These are phyloP conservation scores for Drosophila teissieri DNA, from an alignment of 1,140 invertebrate species.

Conservation along the genomic window DNA sequence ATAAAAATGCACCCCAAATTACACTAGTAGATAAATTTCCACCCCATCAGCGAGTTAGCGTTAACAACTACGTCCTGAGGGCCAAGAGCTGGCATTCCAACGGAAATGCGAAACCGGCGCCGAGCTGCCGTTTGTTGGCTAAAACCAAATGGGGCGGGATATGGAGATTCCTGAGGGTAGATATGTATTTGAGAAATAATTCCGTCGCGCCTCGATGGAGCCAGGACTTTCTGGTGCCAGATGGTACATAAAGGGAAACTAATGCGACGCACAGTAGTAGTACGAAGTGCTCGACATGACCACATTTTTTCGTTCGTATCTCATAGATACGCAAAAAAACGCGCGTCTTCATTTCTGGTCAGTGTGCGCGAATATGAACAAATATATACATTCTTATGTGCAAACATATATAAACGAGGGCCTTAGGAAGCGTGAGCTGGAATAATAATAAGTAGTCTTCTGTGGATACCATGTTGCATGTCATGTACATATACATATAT, in stretches of 20 bases:
- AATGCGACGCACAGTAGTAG: conserved; percentile 16
- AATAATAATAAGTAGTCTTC: conserved; percentile 47
- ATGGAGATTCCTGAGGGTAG: conserved; percentile 24
- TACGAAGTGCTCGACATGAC: not conserved
- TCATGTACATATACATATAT: conserved; percentile 30
- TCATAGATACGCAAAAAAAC: conserved; percentile 41
- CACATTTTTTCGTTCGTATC: conserved; percentile 28
- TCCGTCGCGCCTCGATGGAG: conserved; percentile 63
- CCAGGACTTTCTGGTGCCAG: conserved; percentile 64
- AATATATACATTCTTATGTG: conserved; percentile 7
- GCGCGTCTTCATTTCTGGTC: conserved; percentile 36
- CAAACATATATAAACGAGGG: conserved; percentile 9
- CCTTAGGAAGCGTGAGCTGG: conserved; percentile 41
- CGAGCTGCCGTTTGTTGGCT: conserved; percentile 30
- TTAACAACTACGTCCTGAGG: conserved; percentile 8
- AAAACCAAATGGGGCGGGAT: conserved; percentile 14
- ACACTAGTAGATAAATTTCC: conserved; percentile 13
- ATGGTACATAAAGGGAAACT: conserved; percentile 16
- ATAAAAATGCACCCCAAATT: conserved; percentile 47
- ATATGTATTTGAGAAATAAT: conserved; percentile 46
- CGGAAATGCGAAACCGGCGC: conserved; percentile 52
- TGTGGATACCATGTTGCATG: conserved; percentile 35
- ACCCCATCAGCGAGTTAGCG: conserved; percentile 6
- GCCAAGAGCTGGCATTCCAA: conserved; percentile 38
- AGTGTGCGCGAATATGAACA: conserved; percentile 37